Conservation (phyloP, 37 sponge, comb jelly and placozoan species). For the Agelas oroides region DNA sequence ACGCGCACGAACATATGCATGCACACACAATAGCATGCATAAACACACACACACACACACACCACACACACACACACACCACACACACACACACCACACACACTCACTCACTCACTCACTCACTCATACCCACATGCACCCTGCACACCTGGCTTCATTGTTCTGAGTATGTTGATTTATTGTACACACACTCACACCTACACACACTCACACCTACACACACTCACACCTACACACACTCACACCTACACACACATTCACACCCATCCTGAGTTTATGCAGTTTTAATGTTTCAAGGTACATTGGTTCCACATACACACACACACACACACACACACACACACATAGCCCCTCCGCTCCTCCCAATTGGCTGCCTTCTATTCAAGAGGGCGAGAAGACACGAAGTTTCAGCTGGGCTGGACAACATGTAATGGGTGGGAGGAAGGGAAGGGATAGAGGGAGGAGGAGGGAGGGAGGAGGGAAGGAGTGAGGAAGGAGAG, state of each 20-base stretch:
- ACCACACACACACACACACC: slow-evolving; percentile 5
- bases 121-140: background rate
- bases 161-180: no score
- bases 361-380: slow-evolving; percentile 5
- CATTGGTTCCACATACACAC: background rate
- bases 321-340: slow-evolving; percentile 7
- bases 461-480: no score
- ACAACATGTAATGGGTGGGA: slow-evolving; percentile 7
- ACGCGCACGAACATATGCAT: background rate
- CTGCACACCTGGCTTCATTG: background rate
- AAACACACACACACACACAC: background rate
- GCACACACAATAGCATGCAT: background rate
- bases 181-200: background rate
- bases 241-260: background rate
- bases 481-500: no score
- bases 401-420: slow-evolving; percentile 33
- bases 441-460: no score
- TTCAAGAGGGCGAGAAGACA: background rate
- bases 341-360: background rate
- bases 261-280: background rate
- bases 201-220: background rate
- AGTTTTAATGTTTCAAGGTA: background rate
- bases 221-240: background rate
- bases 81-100: background rate
- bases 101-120: background rate